These are phyloP conservation scores for Balanococcus diminutus DNA, from an alignment of 2,888 invertebrate species.

Conservation along the genomic window DNA sequence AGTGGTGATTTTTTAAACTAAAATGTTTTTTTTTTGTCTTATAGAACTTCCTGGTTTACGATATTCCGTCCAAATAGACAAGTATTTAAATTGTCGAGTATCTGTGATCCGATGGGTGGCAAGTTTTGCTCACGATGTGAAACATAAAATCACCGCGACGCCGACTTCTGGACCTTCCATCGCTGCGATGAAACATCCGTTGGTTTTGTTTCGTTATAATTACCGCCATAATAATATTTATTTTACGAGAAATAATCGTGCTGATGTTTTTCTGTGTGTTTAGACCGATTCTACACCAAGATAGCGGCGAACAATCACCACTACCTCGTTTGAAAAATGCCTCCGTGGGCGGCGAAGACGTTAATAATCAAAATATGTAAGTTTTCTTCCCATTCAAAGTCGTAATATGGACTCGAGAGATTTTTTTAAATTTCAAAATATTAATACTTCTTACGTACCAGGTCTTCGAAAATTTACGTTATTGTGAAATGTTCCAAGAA, in stretches of 20 bases:
- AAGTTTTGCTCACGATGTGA: constrained; percentile 75
- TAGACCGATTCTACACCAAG: background rate
- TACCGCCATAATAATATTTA: background rate
- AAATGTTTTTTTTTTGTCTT: background rate
- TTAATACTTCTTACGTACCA: background rate
- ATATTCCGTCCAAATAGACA: constrained; percentile 63
- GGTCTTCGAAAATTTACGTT: constrained; percentile 15
- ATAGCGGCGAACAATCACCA: constrained; percentile 24
- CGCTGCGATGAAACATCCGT: background rate
- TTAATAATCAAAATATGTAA: constrained; percentile 45
- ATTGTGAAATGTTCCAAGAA: constrained; percentile 21
- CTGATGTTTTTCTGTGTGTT: background rate
- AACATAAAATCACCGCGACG: constrained; percentile 43
- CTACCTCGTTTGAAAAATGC: constrained; percentile 8
- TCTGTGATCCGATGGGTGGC: constrained; percentile 89
- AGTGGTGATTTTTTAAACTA: background rate
- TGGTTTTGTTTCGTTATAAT: background rate
- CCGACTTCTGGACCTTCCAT: background rate
- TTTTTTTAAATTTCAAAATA: background rate
- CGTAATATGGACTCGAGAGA: too few species aligned
- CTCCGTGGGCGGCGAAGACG: background rate
- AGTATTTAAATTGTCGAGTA: constrained; percentile 76
- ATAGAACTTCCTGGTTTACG: constrained; percentile 76
- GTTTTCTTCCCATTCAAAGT: background rate
- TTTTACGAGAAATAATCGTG: background rate